Base-by-base conservation (phyloP, 2,888 invertebrate genomes). In the Epistrophe eligans region DNA sequence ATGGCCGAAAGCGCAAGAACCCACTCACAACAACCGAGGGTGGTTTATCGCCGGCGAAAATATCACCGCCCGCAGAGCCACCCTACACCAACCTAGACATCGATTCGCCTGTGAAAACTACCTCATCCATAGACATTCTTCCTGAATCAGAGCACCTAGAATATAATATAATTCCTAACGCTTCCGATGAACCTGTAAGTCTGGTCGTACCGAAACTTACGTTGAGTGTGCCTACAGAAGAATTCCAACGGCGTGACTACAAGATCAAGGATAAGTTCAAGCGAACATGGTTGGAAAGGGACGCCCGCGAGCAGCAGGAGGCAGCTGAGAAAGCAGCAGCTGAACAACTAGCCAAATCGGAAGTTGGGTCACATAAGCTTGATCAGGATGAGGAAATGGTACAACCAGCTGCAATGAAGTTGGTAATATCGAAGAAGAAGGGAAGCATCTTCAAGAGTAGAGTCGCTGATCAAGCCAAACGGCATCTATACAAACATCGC, bases 401-500 rank as follows among this genome's bases (percentile, higher is more conserved):
- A 93, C 91, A 91, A 35, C 91, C 91, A 0, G 90, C 91, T 32
- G 90, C 92, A 91, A 95, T 95, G 24, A 96, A 96, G 90, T 91
- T 96, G 88, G 95, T 96, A 19, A 96, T 96, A 88, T 96, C 96
- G 2, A 96, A 96, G 91, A 97, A 97, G 92, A 97, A 98, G 91
- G 97, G 97, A 62, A 97, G 97, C 90, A 97, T 98, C 91, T 98
- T 98, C 91, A 98, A 98, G 91, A 97, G 97, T 90, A 95, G 97
- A 79, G 90, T 88, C 95, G 95, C 76, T 93, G 95, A 82, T 95
- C 87, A 87, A 62, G 55, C 96, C 90, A 96, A 97, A 92, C 94
- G 97, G 66, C 97, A 97, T 79, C 93, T 97, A 45, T 98, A 98
- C 91, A 96, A 96, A 92, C 98, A 98, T 93, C 97, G 97, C 92